Base-by-base conservation (phyloP, 2,797 vertebrate genomes). In the Meda fulgida region DNA sequence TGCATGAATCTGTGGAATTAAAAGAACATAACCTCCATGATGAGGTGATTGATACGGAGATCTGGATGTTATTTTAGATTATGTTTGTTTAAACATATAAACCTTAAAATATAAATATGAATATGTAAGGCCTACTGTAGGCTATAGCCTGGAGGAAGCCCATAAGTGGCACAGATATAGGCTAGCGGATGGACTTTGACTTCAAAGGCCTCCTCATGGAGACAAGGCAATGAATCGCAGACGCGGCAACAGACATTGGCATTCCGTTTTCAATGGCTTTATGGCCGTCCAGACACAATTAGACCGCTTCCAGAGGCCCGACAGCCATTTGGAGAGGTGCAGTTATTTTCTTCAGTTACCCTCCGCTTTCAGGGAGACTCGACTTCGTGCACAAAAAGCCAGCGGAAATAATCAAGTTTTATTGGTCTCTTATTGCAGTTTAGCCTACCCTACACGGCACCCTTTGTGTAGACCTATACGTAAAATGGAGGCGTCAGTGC, bases 391-490 rank as follows among this genome's bases (percentile, higher is more conserved):
- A 95, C 94, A 95, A 98, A 98, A 93, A 93, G 93, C 87, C 93
- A 96, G 95, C 96, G 97, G 97, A 99, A 98, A 97, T 97, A 95
- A 96, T 96, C 94, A 83, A 92, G 94, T 93, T 97, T 98, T 97
- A 98, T 98, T 96, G 96, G 94, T 94, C 91, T 94, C 94, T 93
- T 11, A 80, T 91, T 92, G 91, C 88, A 90, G 91, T 89, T 90
- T 90, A 89, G 92, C 93, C 93, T 93, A 89, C 93, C 93, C 93
- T 93, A 31, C 8, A 93, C 86, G 92, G 94, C 93, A 90, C 89
- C 91, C 90, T 94, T 95, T 96, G 94, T 95, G 51, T 38, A 26
- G 19, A 16, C 55, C 65, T 69, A 3, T 26, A 65, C 10, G n/a
- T 23, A 16, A 84, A 58, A 80, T 60, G 29, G 26, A 84, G 58